Base-by-base conservation (phyloP, 1,140 invertebrate genomes). In the Mamestra configurata region DNA sequence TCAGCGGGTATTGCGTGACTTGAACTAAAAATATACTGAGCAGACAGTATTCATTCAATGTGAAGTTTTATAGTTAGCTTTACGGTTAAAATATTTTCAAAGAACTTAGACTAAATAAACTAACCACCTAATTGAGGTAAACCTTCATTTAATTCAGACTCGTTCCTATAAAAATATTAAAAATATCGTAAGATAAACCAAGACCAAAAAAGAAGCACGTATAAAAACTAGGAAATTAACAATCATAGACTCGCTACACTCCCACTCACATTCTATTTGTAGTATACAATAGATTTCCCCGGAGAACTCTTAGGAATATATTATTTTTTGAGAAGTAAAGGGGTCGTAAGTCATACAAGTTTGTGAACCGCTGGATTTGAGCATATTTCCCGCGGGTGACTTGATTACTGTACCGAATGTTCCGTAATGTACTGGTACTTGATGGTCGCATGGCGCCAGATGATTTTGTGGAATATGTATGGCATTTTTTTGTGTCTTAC, bases 351-450 rank as follows among this genome's bases (percentile, higher is more conserved):
- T 71, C 68, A 71, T 53, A 51, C 46, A 71, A 71, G 43, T 71
- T 71, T 71, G 68, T 71, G 68, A 71, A 71, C 68, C 68, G n/a
- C 68, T 71, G 68, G 68, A 71, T 71, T 71, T 40, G 24, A 76
- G 40, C 79, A 64, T 80, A 80, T 80, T 80, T 80, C 79, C 79
- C 79, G 35, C 43, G 59, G 72, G 72, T 72, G 46, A 49, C 71
- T 75, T 75, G 31, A 75, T 75, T 40, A 49, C 55, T 31, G 55
- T 15, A 11, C 31, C 35, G 59, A 64, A 64, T n/a, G 71, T 75
- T 59, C 49, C 59, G 71, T 59, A 57, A 24, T 66, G 59, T 68
- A 24, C 20, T 68, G 10, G 64, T 71, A 71, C 37, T 57, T 55
- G 64, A 55, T 79, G 49, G 24, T 55, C 22, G 46, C 11, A 18